Percentiles rank a stretch among this genome's conserved stretches.
These are phyloP conservation scores for Pangasianodon hypophthalmus DNA, from an alignment of 2,113 vertebrate genomes.

Conservation along the genomic window DNA sequence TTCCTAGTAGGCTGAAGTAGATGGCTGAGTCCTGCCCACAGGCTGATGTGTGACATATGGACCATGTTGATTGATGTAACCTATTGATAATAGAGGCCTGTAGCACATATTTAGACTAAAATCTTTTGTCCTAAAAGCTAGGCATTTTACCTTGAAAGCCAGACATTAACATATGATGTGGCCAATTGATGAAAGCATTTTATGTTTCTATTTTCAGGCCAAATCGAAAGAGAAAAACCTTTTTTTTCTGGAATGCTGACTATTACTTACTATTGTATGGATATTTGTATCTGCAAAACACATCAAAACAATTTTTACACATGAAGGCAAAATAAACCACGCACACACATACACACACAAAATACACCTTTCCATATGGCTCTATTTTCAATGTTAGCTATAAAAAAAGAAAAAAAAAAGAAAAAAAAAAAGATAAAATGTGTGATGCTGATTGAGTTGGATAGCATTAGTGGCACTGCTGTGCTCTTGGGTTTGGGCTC, in stretches of 20 bases:
- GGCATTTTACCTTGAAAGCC: constrained; percentile 46
- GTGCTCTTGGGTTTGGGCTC: constrained; percentile 59
- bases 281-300: not conserved
- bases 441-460: constrained; percentile 65
- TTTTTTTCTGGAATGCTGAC: not conserved
- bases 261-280: not conserved
- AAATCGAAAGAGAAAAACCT: not conserved
- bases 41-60: constrained; percentile 49
- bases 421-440: not conserved
- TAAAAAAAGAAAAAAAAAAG: not conserved
- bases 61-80: constrained; percentile 51
- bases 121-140: constrained; percentile 45
- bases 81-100: constrained; percentile 51
- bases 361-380: constrained; percentile 48
- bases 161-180: constrained; percentile 31
- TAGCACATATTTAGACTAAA: constrained; percentile 48
- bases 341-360: constrained; percentile 1
- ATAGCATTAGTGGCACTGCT: constrained; percentile 63
- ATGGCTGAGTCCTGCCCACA: constrained; percentile 38
- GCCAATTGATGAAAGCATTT: constrained; percentile 24
- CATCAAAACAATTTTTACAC: not conserved
- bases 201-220: constrained; percentile 20
- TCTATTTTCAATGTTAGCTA: constrained; percentile 43
- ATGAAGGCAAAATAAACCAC: constrained; percentile 12
- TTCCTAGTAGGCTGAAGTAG: constrained; percentile 50